phyloP scores from a whole-genome alignment of 1,140 invertebrate species.

The Pseudomyrmex concolor region DNA sequence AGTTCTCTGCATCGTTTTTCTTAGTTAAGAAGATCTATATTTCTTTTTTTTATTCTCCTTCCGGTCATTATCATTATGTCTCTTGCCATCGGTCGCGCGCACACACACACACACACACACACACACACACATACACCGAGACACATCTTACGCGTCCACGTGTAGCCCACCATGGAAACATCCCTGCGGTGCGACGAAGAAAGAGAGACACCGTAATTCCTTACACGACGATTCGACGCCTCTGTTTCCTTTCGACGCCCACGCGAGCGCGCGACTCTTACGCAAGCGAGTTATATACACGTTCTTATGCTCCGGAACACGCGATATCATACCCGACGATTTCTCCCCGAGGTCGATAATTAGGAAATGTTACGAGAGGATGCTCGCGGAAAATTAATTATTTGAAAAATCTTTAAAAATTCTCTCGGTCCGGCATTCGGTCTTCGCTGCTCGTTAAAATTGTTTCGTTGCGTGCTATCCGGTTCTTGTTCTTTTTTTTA shows the following conservation, averaged over 20 bases:
- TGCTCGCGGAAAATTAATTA: neutral
- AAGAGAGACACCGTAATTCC: slow-evolving; percentile 59
- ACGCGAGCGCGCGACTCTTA: slow-evolving; percentile 51
- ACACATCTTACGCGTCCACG: neutral
- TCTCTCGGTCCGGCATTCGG: neutral
- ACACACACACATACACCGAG: neutral
- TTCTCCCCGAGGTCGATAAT: neutral
- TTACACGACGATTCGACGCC: slow-evolving; percentile 70
- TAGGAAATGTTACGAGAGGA: neutral
- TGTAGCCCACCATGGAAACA: slow-evolving; percentile 33
- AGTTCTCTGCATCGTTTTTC: slow-evolving; percentile 15
- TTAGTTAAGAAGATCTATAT: slow-evolving; percentile 1
- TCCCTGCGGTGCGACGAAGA: slow-evolving; percentile 14
- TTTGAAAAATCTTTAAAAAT: neutral
- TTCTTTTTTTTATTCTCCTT: neutral
- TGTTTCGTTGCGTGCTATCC: neutral
- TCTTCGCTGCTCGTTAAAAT: neutral
- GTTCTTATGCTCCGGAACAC: neutral
- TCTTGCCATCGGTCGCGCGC: slow-evolving; percentile 27
- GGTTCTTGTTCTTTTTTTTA: neutral
- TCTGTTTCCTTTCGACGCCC: slow-evolving; percentile 63
- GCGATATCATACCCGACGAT: neutral
- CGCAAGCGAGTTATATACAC: slow-evolving; percentile 30
- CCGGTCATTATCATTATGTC: slow-evolving; percentile 62
- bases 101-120: slow-evolving; percentile 28